phyloP scores from a whole-genome alignment of 2,888 invertebrate species.

The Cactoblastis cactorum region DNA sequence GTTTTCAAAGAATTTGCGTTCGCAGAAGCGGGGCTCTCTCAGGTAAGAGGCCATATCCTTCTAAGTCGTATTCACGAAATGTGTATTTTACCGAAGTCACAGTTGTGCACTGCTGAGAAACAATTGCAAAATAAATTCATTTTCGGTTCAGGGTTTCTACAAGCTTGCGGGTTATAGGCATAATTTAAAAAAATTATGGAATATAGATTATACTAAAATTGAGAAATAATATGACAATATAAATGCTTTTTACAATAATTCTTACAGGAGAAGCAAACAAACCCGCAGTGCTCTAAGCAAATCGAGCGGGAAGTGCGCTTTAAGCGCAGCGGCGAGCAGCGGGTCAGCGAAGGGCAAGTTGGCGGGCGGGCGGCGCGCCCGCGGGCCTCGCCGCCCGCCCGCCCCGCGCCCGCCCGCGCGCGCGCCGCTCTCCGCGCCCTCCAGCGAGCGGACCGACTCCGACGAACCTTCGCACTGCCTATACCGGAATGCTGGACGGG shows the following conservation, averaged over 20 bases:
- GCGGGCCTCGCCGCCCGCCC: slow-evolving; percentile 26
- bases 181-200: no score
- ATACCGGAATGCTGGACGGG: slow-evolving; percentile 48
- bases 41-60: slow-evolving; percentile 33
- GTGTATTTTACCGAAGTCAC: no score
- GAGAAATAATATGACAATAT: no score
- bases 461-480: slow-evolving; percentile 55
- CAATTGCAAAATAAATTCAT: no score
- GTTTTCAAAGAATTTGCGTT: slow-evolving; percentile 82
- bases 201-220: no score
- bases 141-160: no score
- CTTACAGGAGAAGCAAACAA: slow-evolving; percentile 55
- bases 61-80: no score
- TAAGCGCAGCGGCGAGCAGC: slow-evolving; percentile 17
- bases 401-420: slow-evolving; percentile 22
- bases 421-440: slow-evolving; percentile 48
- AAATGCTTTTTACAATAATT: no score
- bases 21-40: slow-evolving; percentile 76
- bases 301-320: slow-evolving; percentile 32
- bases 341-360: slow-evolving; percentile 36
- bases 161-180: no score
- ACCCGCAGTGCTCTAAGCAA: slow-evolving; percentile 44
- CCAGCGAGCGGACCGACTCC: slow-evolving; percentile 66
- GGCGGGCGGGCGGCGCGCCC: slow-evolving; percentile 32
- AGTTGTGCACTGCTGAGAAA: no score